These are phyloP conservation scores for Shargacucullia verbasci DNA, from an alignment of 2,888 invertebrate genomes.

Conservation along the genomic window DNA sequence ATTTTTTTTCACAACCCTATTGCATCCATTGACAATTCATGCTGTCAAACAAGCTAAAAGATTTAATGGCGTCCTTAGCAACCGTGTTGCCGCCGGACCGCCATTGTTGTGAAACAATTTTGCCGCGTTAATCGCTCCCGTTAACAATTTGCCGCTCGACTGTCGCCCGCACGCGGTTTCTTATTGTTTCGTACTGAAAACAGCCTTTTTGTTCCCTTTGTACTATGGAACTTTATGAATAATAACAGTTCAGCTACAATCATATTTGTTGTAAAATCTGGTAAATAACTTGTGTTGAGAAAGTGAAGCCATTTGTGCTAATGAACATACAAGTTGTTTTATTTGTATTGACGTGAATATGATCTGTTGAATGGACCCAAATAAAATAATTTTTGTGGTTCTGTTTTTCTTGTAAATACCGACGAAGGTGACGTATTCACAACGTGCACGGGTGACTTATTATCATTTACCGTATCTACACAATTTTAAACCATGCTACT, in stretches of 20 bases:
- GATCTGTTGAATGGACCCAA: too few relatives aligned
- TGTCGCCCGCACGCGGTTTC: conserved; percentile 69
- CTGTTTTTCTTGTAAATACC: too few relatives aligned
- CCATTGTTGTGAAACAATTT: conserved; percentile 77
- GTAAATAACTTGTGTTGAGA: conserved; percentile 40
- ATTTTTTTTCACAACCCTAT: neutral
- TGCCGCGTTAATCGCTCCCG: conserved; percentile 73
- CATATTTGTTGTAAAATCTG: conserved; percentile 45
- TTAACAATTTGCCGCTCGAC: conserved; percentile 71
- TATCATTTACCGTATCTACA: too few relatives aligned
- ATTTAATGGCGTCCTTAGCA: conserved; percentile 67
- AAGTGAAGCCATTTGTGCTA: conserved; percentile 23
- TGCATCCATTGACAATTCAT: conserved; percentile 37
- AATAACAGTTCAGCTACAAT: conserved; percentile 55
- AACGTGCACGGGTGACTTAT: too few relatives aligned
- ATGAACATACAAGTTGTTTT: too few relatives aligned
- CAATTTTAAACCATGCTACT: too few relatives aligned
- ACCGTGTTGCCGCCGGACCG: conserved; percentile 63
- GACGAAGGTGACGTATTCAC: too few relatives aligned
- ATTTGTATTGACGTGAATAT: too few relatives aligned
- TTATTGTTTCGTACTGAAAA: conserved; percentile 65
- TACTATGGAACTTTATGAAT: conserved; percentile 56
- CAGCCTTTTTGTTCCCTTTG: conserved; percentile 60
- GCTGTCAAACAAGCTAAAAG: conserved; percentile 64
- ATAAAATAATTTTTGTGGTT: too few relatives aligned